A percentile compares a stretch with the other conserved stretches of the same genome.
These are phyloP conservation scores for Cettia cetti DNA, from an alignment of 2,113 vertebrate genomes.

Conservation along the genomic window DNA sequence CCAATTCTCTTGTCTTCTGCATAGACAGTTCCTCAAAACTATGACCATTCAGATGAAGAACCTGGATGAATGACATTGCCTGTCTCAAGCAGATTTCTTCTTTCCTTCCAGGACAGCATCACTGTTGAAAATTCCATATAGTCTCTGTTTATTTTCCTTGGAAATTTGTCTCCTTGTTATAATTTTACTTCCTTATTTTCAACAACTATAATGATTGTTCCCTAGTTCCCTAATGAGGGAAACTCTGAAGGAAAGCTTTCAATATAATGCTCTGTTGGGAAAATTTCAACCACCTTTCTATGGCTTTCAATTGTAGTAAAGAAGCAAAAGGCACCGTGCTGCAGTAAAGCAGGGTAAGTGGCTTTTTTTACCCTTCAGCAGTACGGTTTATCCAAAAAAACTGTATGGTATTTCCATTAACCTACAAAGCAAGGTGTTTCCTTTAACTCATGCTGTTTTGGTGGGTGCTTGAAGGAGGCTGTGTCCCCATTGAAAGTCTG, in stretches of 20 bases:
- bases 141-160: background rate
- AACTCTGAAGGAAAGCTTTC: background rate
- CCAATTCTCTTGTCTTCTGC: background rate
- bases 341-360: background rate
- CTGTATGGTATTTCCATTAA: fast-evolving
- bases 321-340: background rate
- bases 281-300: background rate
- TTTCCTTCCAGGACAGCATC: background rate
- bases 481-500: too few species aligned
- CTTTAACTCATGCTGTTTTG: background rate
- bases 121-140: background rate
- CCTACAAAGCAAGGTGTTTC: background rate
- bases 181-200: background rate
- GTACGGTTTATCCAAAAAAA: background rate
- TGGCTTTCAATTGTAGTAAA: background rate
- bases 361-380: background rate
- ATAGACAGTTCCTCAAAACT: background rate
- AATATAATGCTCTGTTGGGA: background rate
- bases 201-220: background rate
- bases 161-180: background rate
- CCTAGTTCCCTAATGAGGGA: background rate
- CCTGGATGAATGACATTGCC: background rate
- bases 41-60: background rate
- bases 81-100: background rate
- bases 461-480: fast-evolving